Evolutionary conservation across 2,113 vertebrate genomes (phyloP), one percentile per base, ranked within the genome.

Genomic region (Alaudala cheleensis): DNA sequence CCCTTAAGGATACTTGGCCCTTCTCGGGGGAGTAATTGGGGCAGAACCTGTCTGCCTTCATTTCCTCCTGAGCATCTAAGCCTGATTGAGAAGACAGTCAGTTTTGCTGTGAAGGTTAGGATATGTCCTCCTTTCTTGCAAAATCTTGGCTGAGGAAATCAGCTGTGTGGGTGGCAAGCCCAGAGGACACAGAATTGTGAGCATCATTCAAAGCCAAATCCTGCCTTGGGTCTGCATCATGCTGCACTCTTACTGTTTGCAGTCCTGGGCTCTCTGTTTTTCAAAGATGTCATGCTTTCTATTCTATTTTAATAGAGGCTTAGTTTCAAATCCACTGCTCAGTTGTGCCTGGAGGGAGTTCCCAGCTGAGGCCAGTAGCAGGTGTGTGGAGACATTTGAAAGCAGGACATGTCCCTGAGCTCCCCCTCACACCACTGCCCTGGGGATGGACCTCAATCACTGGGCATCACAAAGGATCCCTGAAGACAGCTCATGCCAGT

Each of bases 211-310:
- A 67, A 90, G 37, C 40, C 45, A 80, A 60, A 81, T 47, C 17
- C 34, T 56, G 47, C 76, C 79, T 17, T 34, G 34, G 47, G 29
- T 62, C 60, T 88, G n/a, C 70, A 51, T 51, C 26, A 2, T 15
- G 4, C 11, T 0, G 0, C 23, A 10, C 17, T 50, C 51, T 77
- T 44, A 71, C 73, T 1, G 0, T 26, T 28, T 62, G 88, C 15
- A 23, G 47, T 76, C 20, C 21, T 0, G 0, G 24, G 33, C 10
- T 71, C 39, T 49, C 24, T 66, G 16, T 51, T 78, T 76, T 74
- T 49, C 50, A 64, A 44, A 77, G 51, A 57, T 67, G n/a, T 5
- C 60, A 61, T 5, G 4, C 10, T 70, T 83, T 21, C 18, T 60
- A 10, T 92, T 83, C 73, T 53, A 69, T 84, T 90, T 81, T 73